These are phyloP conservation scores for Carabus problematicus DNA, from an alignment of 2,888 invertebrate species.

Conservation along the genomic window DNA sequence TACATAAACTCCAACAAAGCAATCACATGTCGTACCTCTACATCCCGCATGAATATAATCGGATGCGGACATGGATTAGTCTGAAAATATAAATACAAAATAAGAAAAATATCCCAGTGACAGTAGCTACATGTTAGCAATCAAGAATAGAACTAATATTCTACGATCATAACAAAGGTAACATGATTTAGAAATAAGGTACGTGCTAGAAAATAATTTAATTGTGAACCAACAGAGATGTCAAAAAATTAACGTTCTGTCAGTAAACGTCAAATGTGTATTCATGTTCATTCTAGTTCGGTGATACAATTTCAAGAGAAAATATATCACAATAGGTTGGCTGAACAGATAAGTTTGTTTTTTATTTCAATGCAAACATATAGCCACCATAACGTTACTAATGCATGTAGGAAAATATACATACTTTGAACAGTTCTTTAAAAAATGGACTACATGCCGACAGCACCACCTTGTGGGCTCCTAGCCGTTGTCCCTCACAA, in stretches of 20 bases:
- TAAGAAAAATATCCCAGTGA: no score
- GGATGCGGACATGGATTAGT: slow-evolving; percentile 86
- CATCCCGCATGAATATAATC: slow-evolving; percentile 85
- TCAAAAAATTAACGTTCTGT: no score
- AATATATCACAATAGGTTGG: background rate
- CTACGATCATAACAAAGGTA: no score
- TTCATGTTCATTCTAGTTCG: background rate
- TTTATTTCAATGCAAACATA: slow-evolving; percentile 60
- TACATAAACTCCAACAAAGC: slow-evolving; percentile 86
- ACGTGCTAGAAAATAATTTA: background rate
- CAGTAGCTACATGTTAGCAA: no score
- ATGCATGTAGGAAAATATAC: slow-evolving; percentile 65
- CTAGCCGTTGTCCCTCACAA: slow-evolving; percentile 82
- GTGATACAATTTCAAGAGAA: no score
- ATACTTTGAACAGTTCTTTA: slow-evolving; percentile 85
- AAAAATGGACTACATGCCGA: slow-evolving; percentile 89
- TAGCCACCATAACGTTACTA: slow-evolving; percentile 56
- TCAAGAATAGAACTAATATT: no score
- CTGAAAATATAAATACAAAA: slow-evolving; percentile 61
- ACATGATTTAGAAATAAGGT: no score
- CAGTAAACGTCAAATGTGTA: no score
- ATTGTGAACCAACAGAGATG: no score
- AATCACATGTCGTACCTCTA: slow-evolving; percentile 78
- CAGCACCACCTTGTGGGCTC: slow-evolving; percentile 85
- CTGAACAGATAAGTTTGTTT: no score